Evolutionary conservation across 2,113 vertebrate genomes (phyloP).

Genomic region (Etia nguti): DNA sequence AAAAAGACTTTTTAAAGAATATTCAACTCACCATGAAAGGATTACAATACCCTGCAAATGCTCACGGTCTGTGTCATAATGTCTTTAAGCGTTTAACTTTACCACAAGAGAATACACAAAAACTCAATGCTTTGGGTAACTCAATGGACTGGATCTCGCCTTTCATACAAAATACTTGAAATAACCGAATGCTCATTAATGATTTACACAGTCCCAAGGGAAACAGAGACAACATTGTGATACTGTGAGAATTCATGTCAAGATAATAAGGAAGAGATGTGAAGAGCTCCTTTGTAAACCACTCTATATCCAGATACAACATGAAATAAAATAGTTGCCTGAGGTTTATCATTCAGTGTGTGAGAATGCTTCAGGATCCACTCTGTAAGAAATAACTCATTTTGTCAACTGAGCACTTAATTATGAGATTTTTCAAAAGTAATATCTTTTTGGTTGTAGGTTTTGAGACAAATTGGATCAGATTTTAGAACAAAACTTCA

Average conservation of each 20-base stretch:
- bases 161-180: conserved; percentile 53
- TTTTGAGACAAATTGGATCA: not conserved
- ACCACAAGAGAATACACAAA: conserved; percentile 65
- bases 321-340: conserved; percentile 46
- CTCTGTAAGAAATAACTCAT: not conserved
- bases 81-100: conserved; percentile 59
- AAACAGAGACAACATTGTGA: conserved; percentile 51
- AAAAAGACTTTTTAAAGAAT: conserved; percentile 50
- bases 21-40: conserved; percentile 66
- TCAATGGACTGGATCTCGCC: conserved; percentile 39
- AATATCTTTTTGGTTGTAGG: not conserved
- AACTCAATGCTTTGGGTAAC: conserved; percentile 57
- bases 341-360: conserved; percentile 42
- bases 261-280: conserved; percentile 32
- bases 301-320: conserved; percentile 22
- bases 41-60: conserved; percentile 70
- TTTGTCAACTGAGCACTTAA: not conserved
- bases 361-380: conserved; percentile 12
- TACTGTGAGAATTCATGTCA: conserved; percentile 17
- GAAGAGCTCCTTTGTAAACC: conserved; percentile 31
- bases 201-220: conserved; percentile 54
- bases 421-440: not conserved
- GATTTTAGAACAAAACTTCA: conserved; percentile 29
- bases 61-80: conserved; percentile 58
- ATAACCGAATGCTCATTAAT: conserved; percentile 48